Percentiles rank a stretch among this genome's conserved stretches.
phyloP scores from a whole-genome alignment of 2,888 invertebrate species.

The Unio pictorum region DNA sequence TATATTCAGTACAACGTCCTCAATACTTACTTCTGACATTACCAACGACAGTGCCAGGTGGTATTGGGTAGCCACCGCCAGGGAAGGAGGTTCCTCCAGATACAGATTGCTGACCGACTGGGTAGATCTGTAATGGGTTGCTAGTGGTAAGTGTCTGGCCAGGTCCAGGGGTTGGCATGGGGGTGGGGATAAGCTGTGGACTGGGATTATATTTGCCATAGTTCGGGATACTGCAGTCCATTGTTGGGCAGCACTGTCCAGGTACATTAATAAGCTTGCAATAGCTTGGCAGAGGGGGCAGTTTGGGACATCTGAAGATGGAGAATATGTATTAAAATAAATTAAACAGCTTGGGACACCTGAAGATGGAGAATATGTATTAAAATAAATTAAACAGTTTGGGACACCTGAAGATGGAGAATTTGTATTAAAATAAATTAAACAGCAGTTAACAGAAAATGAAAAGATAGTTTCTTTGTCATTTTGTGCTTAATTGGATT shows the following conservation, averaged over 20 bases:
- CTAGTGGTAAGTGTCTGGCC: slow-evolving; percentile 33
- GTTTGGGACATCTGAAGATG: slow-evolving; percentile 46
- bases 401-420: slow-evolving; percentile 43
- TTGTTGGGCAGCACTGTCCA: slow-evolving; percentile 54
- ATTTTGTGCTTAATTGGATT: neutral
- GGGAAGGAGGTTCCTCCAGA: slow-evolving; percentile 26
- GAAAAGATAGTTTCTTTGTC: neutral
- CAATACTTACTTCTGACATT: slow-evolving; percentile 33
- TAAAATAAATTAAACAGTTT: slow-evolving; percentile 12
- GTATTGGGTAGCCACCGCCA: slow-evolving; percentile 34
- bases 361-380: slow-evolving; percentile 13
- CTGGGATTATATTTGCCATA: slow-evolving; percentile 50
- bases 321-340: neutral
- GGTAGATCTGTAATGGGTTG: slow-evolving; percentile 24
- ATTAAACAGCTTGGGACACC: slow-evolving; percentile 43
- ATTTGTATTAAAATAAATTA: neutral
- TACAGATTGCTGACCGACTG: slow-evolving; percentile 27
- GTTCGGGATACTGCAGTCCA: slow-evolving; percentile 50
- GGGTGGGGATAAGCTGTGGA: slow-evolving; percentile 47
- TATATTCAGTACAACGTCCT: neutral
- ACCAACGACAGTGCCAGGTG: slow-evolving; percentile 28
- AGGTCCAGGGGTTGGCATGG: slow-evolving; percentile 43
- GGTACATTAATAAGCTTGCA: slow-evolving; percentile 46
- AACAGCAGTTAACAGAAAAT: neutral
- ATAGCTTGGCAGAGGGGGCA: slow-evolving; percentile 50